Percentiles rank a stretch among this genome's conserved stretches.
phyloP scores from a whole-genome alignment of 1,140 invertebrate species.

The Drosophila teissieri region DNA sequence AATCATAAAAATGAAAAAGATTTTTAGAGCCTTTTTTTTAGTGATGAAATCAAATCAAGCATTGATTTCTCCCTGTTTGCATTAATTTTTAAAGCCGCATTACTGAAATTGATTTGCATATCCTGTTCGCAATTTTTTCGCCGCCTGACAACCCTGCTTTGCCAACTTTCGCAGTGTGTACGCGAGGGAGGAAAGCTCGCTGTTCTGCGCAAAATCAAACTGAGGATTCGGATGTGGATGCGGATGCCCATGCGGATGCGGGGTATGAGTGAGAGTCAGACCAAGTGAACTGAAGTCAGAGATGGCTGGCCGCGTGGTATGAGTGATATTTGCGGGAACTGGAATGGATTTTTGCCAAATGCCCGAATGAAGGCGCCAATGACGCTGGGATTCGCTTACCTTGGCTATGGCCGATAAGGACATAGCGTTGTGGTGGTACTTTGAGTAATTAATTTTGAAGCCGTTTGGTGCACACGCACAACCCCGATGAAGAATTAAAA shows the following conservation, averaged over 20 bases:
- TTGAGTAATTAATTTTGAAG: constrained; percentile 85
- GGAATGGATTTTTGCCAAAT: constrained; percentile 50
- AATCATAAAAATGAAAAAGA: too few species aligned
- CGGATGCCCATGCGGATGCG: background rate
- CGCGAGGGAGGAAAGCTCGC: constrained; percentile 57
- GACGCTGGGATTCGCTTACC: constrained; percentile 68
- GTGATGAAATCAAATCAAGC: too few species aligned
- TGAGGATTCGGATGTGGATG: background rate
- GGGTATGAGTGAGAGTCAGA: constrained; percentile 64
- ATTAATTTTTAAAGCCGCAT: too few species aligned
- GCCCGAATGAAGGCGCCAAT: constrained; percentile 37
- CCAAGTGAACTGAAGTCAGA: constrained; percentile 34
- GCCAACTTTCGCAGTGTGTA: constrained; percentile 40
- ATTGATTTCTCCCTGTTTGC: too few species aligned
- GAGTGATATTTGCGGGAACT: constrained; percentile 60
- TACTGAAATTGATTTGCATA: background rate
- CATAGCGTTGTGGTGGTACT: constrained; percentile 85
- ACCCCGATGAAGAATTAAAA: constrained; percentile 36
- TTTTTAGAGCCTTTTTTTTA: too few species aligned
- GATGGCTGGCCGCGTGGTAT: constrained; percentile 45
- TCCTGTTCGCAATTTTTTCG: background rate
- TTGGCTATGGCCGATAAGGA: constrained; percentile 85
- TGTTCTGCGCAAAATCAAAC: constrained; percentile 33
- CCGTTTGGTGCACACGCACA: constrained; percentile 73
- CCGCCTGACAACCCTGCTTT: constrained; percentile 45